Conservation (phyloP, 2,113 vertebrate genomes). For the Mystacornis crossleyi region DNA sequence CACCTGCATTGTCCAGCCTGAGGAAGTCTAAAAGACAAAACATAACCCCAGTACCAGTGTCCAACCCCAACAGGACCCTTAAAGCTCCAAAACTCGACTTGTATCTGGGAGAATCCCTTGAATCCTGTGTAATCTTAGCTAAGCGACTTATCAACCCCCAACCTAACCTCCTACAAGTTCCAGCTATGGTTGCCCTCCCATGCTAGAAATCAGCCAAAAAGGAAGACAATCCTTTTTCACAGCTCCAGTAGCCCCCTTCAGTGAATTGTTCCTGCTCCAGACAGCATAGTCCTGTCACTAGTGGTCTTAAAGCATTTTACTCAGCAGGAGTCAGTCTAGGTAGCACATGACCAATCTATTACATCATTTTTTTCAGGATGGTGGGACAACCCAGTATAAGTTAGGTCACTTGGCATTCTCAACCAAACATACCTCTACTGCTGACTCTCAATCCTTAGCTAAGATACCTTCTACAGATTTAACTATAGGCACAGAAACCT, state of each 20-base stretch:
- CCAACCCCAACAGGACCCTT: not conserved
- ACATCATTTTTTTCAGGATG: not conserved
- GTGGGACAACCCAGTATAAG: not conserved
- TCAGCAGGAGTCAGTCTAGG: not conserved
- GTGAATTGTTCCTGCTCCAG: not conserved
- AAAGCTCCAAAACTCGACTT: not conserved
- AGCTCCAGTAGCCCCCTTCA: not conserved
- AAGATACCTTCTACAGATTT: not conserved
- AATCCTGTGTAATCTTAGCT: not conserved
- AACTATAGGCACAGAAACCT: not conserved
- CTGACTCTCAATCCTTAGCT: not conserved
- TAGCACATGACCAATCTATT: not conserved
- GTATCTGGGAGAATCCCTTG: not conserved
- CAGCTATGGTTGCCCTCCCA: not conserved
- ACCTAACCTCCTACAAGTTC: not conserved
- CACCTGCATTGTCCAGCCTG: not conserved
- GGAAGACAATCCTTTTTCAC: not conserved
- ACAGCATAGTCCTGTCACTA: not conserved
- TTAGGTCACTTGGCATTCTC: not conserved
- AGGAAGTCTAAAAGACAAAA: not conserved
- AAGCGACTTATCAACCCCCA: not conserved
- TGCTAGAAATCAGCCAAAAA: not conserved
- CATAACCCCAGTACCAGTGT: not conserved
- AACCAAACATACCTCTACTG: not conserved
- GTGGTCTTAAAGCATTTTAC: not conserved